A percentile compares a stretch with the other conserved stretches of the same genome.
Conservation (phyloP, 2,113 vertebrate species). For the Ovibos moschatus region DNA sequence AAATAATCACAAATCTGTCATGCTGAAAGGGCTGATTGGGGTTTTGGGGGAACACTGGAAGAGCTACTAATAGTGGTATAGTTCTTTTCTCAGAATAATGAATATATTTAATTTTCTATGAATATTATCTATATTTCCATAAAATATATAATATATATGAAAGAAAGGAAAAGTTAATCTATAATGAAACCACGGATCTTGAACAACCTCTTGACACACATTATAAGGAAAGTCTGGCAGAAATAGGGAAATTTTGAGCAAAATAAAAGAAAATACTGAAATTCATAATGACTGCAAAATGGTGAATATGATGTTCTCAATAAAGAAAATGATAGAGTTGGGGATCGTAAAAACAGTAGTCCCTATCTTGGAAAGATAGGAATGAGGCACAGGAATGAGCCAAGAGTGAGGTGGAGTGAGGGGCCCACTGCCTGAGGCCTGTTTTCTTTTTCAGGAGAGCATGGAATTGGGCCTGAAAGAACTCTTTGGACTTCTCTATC, state of each 20-base stretch:
- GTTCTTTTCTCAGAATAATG: neutral
- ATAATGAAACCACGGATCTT: neutral
- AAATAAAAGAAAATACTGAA: neutral
- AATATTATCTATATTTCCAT: neutral
- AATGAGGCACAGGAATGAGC: neutral
- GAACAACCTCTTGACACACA: neutral
- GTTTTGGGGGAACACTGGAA: neutral
- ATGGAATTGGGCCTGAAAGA: neutral
- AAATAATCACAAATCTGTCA: conserved; percentile 36
- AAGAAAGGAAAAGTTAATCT: neutral
- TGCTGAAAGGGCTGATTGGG: neutral
- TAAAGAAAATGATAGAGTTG: neutral
- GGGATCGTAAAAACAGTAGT: neutral
- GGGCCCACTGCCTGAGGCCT: neutral
- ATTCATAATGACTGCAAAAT: neutral
- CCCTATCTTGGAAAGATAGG: neutral
- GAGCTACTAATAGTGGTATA: neutral
- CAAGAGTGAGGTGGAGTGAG: neutral
- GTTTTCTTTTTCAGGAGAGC: neutral
- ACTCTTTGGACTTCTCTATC: neutral
- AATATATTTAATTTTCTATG: neutral
- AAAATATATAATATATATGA: neutral
- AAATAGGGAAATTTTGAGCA: neutral
- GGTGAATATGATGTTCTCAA: neutral
- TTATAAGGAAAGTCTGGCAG: neutral